Evolutionary conservation across 2,888 invertebrate genomes (phyloP).

Genomic region (Hemaris fuciformis): DNA sequence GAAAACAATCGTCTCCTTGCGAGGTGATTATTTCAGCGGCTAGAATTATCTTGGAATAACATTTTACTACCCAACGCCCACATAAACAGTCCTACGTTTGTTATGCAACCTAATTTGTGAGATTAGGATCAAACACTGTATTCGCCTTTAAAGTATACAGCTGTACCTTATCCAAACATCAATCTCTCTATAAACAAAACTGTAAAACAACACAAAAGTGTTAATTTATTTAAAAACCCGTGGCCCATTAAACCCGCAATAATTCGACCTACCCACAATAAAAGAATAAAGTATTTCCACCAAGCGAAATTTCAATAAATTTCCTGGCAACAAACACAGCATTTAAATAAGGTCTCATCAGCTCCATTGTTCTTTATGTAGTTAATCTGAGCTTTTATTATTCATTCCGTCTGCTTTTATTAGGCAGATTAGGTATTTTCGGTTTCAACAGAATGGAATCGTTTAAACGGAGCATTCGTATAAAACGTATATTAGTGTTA

Average conservation of each 20-base stretch:
- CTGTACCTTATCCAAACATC: neutral
- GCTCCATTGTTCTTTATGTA: slow-evolving; percentile 28
- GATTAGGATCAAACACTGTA: too few species aligned
- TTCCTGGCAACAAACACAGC: slow-evolving; percentile 14
- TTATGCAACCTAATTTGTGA: too few species aligned
- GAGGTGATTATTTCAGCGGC: too few species aligned
- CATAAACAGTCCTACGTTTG: too few species aligned
- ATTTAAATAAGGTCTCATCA: slow-evolving; percentile 33
- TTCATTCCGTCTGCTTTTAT: slow-evolving; percentile 34
- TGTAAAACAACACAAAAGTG: neutral
- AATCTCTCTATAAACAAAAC: neutral
- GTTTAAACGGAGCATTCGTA: slow-evolving; percentile 52
- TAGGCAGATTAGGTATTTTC: slow-evolving; percentile 25
- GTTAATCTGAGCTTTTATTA: slow-evolving; percentile 36
- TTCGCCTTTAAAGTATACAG: too few species aligned
- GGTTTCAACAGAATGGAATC: slow-evolving; percentile 42
- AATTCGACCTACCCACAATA: neutral
- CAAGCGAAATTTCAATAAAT: slow-evolving; percentile 10
- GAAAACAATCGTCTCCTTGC: too few species aligned
- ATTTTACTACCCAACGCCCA: too few species aligned
- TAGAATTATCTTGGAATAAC: too few species aligned
- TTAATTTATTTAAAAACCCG: neutral
- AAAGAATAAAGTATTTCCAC: neutral
- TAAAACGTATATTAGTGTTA: slow-evolving; percentile 59
- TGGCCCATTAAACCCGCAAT: neutral